Percentiles rank a stretch among this genome's conserved stretches.
Conservation (phyloP, 2,888 invertebrate genomes). For the Hipparchia semele region DNA sequence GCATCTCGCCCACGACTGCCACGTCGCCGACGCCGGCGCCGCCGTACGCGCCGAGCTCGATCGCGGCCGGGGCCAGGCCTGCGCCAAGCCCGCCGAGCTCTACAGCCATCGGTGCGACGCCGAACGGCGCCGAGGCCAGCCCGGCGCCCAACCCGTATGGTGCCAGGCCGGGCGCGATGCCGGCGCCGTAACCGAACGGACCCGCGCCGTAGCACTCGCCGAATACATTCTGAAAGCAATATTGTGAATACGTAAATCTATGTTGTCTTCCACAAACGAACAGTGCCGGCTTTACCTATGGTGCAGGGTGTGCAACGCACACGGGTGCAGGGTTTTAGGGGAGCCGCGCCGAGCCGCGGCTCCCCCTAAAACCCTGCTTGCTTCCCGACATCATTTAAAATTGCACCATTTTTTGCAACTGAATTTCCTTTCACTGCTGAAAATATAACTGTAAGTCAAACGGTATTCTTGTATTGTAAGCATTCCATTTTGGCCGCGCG, state of each 20-base stretch:
- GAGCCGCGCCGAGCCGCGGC: too few species aligned
- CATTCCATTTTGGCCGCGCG: too few species aligned
- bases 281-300: too few species aligned
- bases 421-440: too few species aligned
- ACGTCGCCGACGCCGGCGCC: conserved; percentile 44
- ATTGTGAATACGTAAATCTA: not conserved
- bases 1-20: conserved; percentile 46
- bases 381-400: too few species aligned
- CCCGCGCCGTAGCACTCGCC: conserved; percentile 37
- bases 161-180: conserved; percentile 17
- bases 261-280: not conserved
- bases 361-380: too few species aligned
- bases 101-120: conserved; percentile 29
- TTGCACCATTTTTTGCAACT: too few species aligned
- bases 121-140: conserved; percentile 28
- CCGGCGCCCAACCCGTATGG: conserved; percentile 27
- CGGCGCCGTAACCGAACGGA: conserved; percentile 21
- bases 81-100: conserved; percentile 24
- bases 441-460: too few species aligned
- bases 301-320: too few species aligned
- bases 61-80: conserved; percentile 22
- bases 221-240: conserved; percentile 39
- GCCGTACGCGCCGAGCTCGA: conserved; percentile 38
- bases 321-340: too few species aligned
- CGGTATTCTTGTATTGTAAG: too few species aligned